A percentile compares a stretch with the other conserved stretches of the same genome.
These are phyloP conservation scores for Drosophila asahinai DNA, from an alignment of 1,140 invertebrate genomes.

Conservation along the genomic window DNA sequence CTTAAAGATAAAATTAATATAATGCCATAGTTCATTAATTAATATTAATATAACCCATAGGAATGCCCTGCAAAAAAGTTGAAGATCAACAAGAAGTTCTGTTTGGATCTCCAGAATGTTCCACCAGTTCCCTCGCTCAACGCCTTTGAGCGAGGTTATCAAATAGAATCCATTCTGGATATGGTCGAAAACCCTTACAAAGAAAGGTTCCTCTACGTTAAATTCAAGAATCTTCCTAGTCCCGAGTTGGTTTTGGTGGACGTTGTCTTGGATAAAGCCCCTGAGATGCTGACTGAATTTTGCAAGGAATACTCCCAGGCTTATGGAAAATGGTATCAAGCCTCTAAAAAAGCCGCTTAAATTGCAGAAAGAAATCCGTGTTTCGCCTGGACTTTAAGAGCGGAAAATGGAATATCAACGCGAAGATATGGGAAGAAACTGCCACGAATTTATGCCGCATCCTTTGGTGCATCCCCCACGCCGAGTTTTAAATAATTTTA, in stretches of 20 bases:
- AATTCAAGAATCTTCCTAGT: slow-evolving; percentile 1
- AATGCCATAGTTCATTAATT: no score
- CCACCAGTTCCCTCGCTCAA: not conserved
- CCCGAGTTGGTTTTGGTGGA: slow-evolving; percentile 24
- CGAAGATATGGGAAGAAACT: not conserved
- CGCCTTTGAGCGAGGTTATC: slow-evolving; percentile 10
- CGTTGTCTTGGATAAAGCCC: not conserved
- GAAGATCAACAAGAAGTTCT: not conserved
- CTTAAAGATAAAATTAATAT: no score
- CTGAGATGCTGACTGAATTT: slow-evolving; percentile 9
- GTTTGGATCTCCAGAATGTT: not conserved
- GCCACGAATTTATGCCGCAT: slow-evolving; percentile 12
- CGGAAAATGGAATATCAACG: no score
- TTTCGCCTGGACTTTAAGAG: not conserved
- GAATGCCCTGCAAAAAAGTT: not conserved
- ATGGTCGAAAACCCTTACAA: slow-evolving; percentile 1
- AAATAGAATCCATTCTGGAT: slow-evolving; percentile 12
- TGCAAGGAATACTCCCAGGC: slow-evolving; percentile 13
- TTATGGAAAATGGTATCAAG: slow-evolving; percentile 6
- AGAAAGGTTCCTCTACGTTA: not conserved
- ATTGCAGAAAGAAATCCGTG: not conserved
- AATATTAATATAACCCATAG: no score
- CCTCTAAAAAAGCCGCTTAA: not conserved
- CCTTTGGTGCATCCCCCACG: slow-evolving; percentile 12
- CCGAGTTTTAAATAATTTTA: slow-evolving; percentile 68